Conservation (phyloP, 1,140 invertebrate genomes). For the Pogonomyrmex californicus region DNA sequence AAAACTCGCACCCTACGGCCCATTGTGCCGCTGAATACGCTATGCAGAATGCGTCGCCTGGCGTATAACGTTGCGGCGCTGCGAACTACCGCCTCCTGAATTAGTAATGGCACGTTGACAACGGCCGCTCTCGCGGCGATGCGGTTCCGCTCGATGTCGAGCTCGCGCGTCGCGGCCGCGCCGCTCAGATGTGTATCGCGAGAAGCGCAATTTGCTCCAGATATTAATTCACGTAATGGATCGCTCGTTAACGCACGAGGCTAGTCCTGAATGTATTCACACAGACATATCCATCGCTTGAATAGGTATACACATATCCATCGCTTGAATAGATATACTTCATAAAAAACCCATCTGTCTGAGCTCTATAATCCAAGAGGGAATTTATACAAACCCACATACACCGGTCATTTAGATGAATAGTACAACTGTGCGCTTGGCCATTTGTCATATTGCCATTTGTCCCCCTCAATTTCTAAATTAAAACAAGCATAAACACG, state of each 20-base stretch:
- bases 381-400: not conserved
- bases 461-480: slow-evolving; percentile 15
- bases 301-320: slow-evolving; percentile 11
- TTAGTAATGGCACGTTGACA: slow-evolving; percentile 81
- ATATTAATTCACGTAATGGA: slow-evolving; percentile 82
- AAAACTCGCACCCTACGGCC: slow-evolving; percentile 80
- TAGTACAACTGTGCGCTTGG: not conserved
- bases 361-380: not conserved
- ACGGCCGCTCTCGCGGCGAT: slow-evolving; percentile 64
- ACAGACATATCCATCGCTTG: not conserved
- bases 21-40: slow-evolving; percentile 80
- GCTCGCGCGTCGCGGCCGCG: not conserved
- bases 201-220: slow-evolving; percentile 80
- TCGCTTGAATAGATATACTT: slow-evolving; percentile 18
- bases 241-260: slow-evolving; percentile 71
- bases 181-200: slow-evolving; percentile 66
- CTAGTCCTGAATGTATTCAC: not conserved
- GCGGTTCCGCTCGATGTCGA: not conserved
- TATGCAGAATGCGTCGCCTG: slow-evolving; percentile 81
- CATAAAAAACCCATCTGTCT: slow-evolving; percentile 48
- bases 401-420: slow-evolving; percentile 5
- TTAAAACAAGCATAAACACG: slow-evolving; percentile 9
- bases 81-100: slow-evolving; percentile 79
- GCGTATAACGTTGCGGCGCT: slow-evolving; percentile 79
- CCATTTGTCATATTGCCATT: not conserved